Percentiles rank a stretch among this genome's conserved stretches.
phyloP scores from a whole-genome alignment of 2,888 invertebrate species.

The Barypeithes pellucidus region DNA sequence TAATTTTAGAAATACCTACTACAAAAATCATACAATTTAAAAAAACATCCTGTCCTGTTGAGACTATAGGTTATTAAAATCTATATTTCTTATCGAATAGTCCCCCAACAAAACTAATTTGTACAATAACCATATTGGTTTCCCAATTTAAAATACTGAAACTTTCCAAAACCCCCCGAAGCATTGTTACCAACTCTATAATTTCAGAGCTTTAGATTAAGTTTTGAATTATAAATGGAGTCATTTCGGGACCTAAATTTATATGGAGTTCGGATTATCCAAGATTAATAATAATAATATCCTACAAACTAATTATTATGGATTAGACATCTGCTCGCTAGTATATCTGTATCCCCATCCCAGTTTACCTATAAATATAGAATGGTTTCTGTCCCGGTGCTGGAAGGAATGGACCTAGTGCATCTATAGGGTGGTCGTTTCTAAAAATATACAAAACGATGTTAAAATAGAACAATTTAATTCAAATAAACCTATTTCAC shows the following conservation, averaged over 20 bases:
- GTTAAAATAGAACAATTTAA: too few relatives aligned
- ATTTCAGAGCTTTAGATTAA: slow-evolving; percentile 43
- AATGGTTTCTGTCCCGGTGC: too few relatives aligned
- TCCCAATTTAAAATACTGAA: slow-evolving; percentile 21
- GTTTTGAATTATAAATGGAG: slow-evolving; percentile 52
- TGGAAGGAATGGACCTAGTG: too few relatives aligned
- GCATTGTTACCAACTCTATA: slow-evolving; percentile 36
- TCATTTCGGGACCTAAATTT: slow-evolving; percentile 43
- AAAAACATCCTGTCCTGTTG: too few relatives aligned
- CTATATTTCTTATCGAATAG: neutral
- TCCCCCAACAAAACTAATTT: neutral
- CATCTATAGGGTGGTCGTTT: too few relatives aligned
- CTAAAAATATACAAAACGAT: too few relatives aligned
- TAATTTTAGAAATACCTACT: too few relatives aligned
- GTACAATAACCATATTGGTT: slow-evolving; percentile 5
- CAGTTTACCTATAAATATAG: neutral
- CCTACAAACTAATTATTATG: slow-evolving; percentile 52
- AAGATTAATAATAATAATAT: slow-evolving; percentile 53
- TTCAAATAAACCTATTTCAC: too few relatives aligned
- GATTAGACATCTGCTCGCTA: slow-evolving; percentile 40
- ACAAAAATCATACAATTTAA: too few relatives aligned
- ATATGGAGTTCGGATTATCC: slow-evolving; percentile 49
- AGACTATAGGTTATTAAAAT: neutral
- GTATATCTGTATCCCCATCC: neutral
- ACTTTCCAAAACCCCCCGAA: slow-evolving; percentile 23